These are phyloP conservation scores for Microtus pennsylvanicus DNA, from an alignment of 2,113 vertebrate genomes.

Conservation along the genomic window DNA sequence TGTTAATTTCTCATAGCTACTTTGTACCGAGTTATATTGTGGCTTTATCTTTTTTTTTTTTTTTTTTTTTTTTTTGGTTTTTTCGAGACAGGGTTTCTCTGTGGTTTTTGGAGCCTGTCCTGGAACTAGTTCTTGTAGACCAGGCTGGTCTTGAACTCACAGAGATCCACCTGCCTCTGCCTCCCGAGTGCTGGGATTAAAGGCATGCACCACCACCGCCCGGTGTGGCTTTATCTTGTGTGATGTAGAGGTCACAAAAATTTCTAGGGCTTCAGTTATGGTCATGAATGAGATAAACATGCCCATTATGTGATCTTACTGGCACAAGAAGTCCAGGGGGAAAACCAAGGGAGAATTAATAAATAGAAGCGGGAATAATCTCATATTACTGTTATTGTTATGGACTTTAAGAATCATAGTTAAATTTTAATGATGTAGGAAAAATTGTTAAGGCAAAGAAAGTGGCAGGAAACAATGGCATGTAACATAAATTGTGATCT, in stretches of 20 bases:
- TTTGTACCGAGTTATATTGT: background rate
- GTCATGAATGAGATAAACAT: background rate
- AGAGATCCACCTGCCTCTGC: no score
- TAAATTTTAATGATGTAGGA: background rate
- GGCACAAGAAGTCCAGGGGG: background rate
- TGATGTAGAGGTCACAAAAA: background rate
- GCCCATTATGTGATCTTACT: background rate
- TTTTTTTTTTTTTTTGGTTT: no score
- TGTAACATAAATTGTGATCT: background rate
- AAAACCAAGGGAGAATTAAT: background rate
- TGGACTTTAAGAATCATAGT: background rate
- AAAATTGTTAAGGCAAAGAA: background rate
- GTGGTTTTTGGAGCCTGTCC: no score
- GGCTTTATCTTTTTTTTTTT: background rate
- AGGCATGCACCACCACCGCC: no score
- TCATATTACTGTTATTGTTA: background rate
- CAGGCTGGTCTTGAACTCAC: no score
- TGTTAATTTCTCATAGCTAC: background rate
- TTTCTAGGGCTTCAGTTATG: fast-evolving
- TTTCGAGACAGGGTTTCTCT: no score
- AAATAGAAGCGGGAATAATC: background rate
- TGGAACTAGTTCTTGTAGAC: no score
- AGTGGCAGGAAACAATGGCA: background rate
- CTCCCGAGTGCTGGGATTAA: no score
- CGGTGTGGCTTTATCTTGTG: background rate